Conservation (phyloP, 2,113 vertebrate genomes). For the Aptenodytes patagonicus region DNA sequence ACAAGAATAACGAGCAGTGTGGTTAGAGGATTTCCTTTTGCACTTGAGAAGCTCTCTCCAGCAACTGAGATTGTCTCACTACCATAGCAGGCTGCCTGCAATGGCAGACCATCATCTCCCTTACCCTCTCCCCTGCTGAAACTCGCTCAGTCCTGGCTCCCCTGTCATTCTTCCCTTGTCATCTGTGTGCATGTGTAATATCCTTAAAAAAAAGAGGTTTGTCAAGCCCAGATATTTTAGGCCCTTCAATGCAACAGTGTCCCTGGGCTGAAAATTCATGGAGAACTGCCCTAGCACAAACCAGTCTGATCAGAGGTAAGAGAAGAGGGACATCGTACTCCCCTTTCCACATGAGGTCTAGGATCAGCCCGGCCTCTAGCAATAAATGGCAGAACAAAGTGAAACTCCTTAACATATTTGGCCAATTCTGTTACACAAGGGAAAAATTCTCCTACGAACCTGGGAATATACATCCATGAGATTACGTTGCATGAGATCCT, state of each 20-base stretch:
- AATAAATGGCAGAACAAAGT: neutral
- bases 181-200: neutral
- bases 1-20: neutral
- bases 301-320: neutral
- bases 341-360: neutral
- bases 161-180: neutral
- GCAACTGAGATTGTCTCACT: neutral
- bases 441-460: neutral
- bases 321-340: neutral
- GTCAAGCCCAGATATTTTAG: neutral
- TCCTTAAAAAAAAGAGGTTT: neutral
- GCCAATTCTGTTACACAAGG: neutral
- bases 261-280: neutral
- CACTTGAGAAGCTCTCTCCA: neutral
- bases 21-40: neutral
- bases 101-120: too few species aligned
- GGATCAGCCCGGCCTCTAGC: neutral
- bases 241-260: neutral
- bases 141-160: neutral
- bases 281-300: neutral
- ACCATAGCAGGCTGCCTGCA: neutral
- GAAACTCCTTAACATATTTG: neutral
- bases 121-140: neutral
- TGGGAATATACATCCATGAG: neutral
- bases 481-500: neutral